These are phyloP conservation scores for Drosophila kikkawai DNA, from an alignment of 1,140 invertebrate genomes.

Conservation along the genomic window DNA sequence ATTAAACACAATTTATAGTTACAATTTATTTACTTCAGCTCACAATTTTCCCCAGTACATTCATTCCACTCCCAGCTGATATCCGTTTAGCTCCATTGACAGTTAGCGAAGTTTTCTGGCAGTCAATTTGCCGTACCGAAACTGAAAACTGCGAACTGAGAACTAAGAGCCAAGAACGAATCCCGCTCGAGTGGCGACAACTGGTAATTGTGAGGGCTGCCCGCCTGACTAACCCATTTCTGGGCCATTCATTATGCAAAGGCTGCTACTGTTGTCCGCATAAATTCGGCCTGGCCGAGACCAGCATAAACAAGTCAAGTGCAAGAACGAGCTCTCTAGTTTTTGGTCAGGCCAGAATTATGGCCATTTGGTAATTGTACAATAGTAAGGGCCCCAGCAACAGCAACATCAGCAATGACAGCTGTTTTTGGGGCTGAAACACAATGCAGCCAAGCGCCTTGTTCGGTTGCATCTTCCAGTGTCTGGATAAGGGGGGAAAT, in stretches of 20 bases:
- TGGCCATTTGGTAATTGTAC: constrained; percentile 67
- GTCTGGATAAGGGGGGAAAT: neutral
- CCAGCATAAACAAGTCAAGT: constrained; percentile 68
- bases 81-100: constrained; percentile 25
- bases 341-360: constrained; percentile 50
- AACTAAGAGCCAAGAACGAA: constrained; percentile 16
- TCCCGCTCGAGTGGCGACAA: constrained; percentile 31
- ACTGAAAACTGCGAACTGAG: constrained; percentile 1
- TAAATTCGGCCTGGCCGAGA: constrained; percentile 38
- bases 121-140: constrained; percentile 53
- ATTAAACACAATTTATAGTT: neutral
- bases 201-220: constrained; percentile 26
- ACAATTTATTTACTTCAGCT: neutral
- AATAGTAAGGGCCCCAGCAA: constrained; percentile 35
- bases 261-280: constrained; percentile 54
- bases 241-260: constrained; percentile 55
- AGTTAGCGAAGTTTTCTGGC: constrained; percentile 49
- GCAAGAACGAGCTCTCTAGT: constrained; percentile 47
- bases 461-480: constrained; percentile 12
- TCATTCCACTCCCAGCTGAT: constrained; percentile 26
- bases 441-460: constrained; percentile 11
- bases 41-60: constrained; percentile 1
- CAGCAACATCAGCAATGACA: constrained; percentile 38
- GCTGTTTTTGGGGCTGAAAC: constrained; percentile 38
- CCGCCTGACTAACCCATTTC: constrained; percentile 26